phyloP scores from a whole-genome alignment of 2,888 invertebrate genomes.

The Neoscelio sp. region DNA sequence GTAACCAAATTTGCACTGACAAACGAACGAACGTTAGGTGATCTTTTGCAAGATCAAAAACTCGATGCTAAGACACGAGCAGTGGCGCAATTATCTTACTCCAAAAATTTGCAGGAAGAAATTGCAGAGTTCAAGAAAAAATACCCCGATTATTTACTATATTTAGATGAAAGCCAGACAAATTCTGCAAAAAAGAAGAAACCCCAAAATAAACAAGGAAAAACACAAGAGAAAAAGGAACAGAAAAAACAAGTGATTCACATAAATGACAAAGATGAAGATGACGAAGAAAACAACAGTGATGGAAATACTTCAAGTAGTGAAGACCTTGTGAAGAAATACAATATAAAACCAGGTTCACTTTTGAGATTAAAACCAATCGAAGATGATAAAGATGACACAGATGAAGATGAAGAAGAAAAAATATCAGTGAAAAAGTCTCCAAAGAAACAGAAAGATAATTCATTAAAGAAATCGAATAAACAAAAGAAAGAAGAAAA shows the following conservation, averaged over 20 bases:
- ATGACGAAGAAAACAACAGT: slow-evolving; percentile 13
- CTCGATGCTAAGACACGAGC: slow-evolving; percentile 68
- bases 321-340: slow-evolving; percentile 33
- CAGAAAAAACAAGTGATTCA: background rate
- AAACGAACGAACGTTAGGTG: slow-evolving; percentile 67
- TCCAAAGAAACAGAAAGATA: background rate
- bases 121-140: slow-evolving; percentile 75
- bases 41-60: slow-evolving; percentile 70
- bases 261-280: slow-evolving; percentile 4
- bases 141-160: slow-evolving; percentile 74
- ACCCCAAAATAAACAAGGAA: slow-evolving; percentile 68
- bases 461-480: slow-evolving; percentile 8
- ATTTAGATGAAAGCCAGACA: slow-evolving; percentile 34
- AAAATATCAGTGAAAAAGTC: background rate
- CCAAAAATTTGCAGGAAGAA: slow-evolving; percentile 71
- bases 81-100: slow-evolving; percentile 72
- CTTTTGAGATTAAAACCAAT: slow-evolving; percentile 1
- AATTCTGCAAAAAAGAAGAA: slow-evolving; percentile 69
- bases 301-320: slow-evolving; percentile 15
- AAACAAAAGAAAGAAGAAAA: slow-evolving; percentile 6
- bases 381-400: slow-evolving; percentile 28
- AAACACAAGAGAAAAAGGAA: slow-evolving; percentile 45
- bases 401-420: slow-evolving; percentile 29
- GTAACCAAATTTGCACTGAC: slow-evolving; percentile 76
- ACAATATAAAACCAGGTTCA: slow-evolving; percentile 37